phyloP scores from a whole-genome alignment of 2,797 vertebrate species.

The Pangasius krempfi region DNA sequence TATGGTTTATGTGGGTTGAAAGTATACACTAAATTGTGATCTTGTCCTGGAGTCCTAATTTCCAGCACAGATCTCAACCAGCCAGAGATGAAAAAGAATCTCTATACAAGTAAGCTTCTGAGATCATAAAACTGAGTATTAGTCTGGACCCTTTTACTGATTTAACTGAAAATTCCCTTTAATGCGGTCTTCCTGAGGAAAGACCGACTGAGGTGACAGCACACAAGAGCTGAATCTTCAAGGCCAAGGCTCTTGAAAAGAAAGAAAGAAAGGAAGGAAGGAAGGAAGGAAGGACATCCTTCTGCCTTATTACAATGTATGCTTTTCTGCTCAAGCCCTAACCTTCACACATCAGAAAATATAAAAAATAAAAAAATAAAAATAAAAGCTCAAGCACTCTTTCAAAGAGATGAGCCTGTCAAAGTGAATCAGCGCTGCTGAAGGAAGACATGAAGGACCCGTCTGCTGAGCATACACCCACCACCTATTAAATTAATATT shows the following conservation, averaged over 20 bases:
- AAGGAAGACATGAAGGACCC: constrained; percentile 17
- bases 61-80: not conserved
- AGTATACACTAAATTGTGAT: not conserved
- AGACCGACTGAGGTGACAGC: not conserved
- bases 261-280: no score
- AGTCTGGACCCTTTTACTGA: not conserved
- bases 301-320: not conserved
- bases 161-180: not conserved
- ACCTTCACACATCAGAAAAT: constrained; percentile 17
- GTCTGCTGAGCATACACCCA: constrained; percentile 12
- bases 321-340: not conserved
- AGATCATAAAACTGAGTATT: not conserved
- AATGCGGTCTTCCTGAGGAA: not conserved
- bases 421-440: not conserved
- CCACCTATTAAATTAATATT: constrained; percentile 28
- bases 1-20: not conserved
- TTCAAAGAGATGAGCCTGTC: not conserved
- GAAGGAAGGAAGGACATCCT: no score
- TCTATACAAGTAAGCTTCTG: not conserved
- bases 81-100: not conserved
- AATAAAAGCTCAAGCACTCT: not conserved
- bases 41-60: no score
- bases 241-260: not conserved
- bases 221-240: not conserved
- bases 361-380: not conserved